Conservation (phyloP, 2,113 vertebrate species). For the Heterotilapia buettikoferi region DNA sequence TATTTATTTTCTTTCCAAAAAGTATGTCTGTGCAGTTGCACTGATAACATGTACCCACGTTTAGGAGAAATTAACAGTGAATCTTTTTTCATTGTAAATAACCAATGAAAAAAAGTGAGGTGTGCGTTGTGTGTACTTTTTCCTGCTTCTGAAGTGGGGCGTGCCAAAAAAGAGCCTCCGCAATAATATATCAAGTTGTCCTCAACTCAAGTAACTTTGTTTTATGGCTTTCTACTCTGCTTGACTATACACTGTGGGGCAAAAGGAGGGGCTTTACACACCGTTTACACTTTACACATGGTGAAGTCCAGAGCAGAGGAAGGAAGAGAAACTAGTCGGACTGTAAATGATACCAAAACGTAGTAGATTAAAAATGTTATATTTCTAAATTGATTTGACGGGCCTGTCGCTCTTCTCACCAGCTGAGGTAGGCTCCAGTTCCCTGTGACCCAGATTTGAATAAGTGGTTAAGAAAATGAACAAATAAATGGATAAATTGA, state of each 20-base stretch:
- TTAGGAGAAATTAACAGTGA: background rate
- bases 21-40: background rate
- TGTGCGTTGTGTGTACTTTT: background rate
- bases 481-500: background rate
- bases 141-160: background rate
- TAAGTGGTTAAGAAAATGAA: background rate
- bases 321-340: background rate
- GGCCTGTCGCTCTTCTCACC: background rate
- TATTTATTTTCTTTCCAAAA: rapidly evolving
- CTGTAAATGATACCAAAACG: background rate
- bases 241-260: background rate
- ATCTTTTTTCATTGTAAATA: background rate
- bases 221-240: background rate
- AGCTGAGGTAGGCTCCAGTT: background rate
- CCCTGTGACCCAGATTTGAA: background rate
- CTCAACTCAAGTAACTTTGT: background rate
- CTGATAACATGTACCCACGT: background rate
- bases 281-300: background rate
- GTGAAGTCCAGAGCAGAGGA: background rate
- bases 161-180: background rate
- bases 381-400: background rate
- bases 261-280: rapidly evolving
- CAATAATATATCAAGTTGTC: background rate
- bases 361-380: background rate
- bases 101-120: background rate